Percentiles rank a stretch among this genome's conserved stretches.
phyloP scores from a whole-genome alignment of 1,140 invertebrate genomes.

The Drosophila leontia region DNA sequence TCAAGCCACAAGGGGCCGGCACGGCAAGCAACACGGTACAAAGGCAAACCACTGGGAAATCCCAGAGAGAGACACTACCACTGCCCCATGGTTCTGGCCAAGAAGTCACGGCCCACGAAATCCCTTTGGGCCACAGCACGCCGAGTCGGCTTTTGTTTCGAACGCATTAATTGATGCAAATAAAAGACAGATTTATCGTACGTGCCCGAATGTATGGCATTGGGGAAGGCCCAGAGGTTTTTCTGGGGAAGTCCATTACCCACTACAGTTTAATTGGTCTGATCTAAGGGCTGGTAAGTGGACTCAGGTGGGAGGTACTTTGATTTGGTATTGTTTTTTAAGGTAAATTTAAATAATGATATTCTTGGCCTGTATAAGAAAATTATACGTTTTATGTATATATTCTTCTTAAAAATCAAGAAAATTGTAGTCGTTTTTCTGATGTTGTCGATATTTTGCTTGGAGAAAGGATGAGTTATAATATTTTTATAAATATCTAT shows the following conservation, averaged over 20 bases:
- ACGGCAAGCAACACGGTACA: conserved; percentile 27
- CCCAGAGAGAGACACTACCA: conserved; percentile 22
- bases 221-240: not conserved
- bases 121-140: conserved; percentile 33
- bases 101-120: conserved; percentile 36
- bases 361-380: too few species aligned
- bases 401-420: too few species aligned
- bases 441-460: too few species aligned
- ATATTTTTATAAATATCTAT: too few species aligned
- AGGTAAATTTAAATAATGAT: not conserved
- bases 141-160: conserved; percentile 18
- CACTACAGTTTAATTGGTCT: conserved; percentile 15
- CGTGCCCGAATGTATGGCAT: conserved; percentile 20
- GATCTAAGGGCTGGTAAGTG: not conserved
- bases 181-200: conserved; percentile 62
- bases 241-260: conserved; percentile 13
- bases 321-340: not conserved
- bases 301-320: not conserved
- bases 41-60: conserved; percentile 27
- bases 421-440: too few species aligned
- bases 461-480: too few species aligned
- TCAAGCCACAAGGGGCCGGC: conserved; percentile 20
- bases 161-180: conserved; percentile 55
- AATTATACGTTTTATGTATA: too few species aligned
- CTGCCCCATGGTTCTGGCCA: conserved; percentile 9